These are phyloP conservation scores for Halcyon badia DNA, from an alignment of 2,797 vertebrate genomes.

Conservation along the genomic window DNA sequence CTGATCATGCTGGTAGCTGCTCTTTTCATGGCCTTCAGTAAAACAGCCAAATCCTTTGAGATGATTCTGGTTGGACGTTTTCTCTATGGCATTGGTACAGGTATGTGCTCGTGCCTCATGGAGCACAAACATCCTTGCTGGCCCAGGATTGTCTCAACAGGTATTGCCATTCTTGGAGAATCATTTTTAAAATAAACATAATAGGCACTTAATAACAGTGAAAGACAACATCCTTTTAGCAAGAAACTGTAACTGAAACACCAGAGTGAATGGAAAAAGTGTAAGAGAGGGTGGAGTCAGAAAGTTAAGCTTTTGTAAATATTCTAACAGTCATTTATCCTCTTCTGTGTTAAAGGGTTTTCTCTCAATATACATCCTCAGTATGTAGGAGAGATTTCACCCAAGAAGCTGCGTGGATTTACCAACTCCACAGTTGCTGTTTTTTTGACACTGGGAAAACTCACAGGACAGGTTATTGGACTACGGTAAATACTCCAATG, in stretches of 20 bases:
- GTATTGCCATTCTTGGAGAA: neutral
- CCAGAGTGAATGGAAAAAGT: neutral
- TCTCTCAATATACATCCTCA: slow-evolving; percentile 88
- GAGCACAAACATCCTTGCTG: neutral
- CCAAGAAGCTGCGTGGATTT: slow-evolving; percentile 89
- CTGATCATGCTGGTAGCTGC: slow-evolving; percentile 87
- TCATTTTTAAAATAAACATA: neutral
- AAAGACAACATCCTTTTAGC: neutral
- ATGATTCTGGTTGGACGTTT: slow-evolving; percentile 92
- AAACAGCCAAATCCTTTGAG: slow-evolving; percentile 88
- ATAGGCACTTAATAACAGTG: neutral
- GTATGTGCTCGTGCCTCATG: slow-evolving; percentile 62
- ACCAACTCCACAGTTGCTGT: slow-evolving; percentile 87
- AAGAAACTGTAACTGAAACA: neutral
- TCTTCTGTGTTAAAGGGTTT: slow-evolving; percentile 54
- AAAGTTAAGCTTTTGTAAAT: neutral
- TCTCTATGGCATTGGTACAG: slow-evolving; percentile 89
- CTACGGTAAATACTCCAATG: slow-evolving; percentile 82
- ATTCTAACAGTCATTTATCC: neutral
- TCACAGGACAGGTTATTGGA: slow-evolving; percentile 89
- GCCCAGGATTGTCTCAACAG: neutral
- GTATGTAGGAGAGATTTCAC: slow-evolving; percentile 93
- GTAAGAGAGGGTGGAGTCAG: neutral
- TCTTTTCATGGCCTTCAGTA: slow-evolving; percentile 86
- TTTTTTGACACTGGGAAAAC: slow-evolving; percentile 89